phyloP scores from a whole-genome alignment of 2,113 vertebrate species.

The Mesitornis unicolor region DNA sequence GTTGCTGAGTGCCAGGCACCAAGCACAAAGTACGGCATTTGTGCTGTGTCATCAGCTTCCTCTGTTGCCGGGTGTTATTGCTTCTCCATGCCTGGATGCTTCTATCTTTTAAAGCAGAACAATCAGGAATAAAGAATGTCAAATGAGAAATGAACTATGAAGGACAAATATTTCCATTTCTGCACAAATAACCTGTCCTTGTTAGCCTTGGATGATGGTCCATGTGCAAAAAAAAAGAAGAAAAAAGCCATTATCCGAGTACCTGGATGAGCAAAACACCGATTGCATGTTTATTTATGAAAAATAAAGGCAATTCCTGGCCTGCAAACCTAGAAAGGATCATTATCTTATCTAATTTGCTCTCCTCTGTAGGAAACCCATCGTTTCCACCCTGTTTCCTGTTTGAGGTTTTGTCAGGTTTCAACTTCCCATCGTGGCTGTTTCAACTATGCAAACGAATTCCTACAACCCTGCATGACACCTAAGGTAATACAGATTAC shows the following conservation, averaged over 20 bases:
- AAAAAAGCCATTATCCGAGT: not conserved
- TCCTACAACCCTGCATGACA: not conserved
- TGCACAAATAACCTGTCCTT: constrained; percentile 31
- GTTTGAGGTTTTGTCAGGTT: constrained; percentile 38
- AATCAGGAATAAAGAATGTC: constrained; percentile 55
- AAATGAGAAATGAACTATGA: constrained; percentile 62
- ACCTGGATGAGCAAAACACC: not conserved
- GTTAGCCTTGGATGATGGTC: not conserved
- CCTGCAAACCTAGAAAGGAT: not conserved
- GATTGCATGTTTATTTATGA: constrained; percentile 24
- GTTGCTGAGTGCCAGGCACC: not conserved
- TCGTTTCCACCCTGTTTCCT: constrained; percentile 35
- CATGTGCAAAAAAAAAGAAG: not conserved
- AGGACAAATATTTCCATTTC: constrained; percentile 62
- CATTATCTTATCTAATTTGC: constrained; percentile 42
- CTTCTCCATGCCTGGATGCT: constrained; percentile 59
- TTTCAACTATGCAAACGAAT: not conserved
- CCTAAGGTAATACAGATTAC: not conserved
- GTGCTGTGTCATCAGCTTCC: constrained; percentile 58
- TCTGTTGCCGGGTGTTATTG: constrained; percentile 37
- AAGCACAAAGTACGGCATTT: not conserved
- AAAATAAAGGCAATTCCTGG: constrained; percentile 10
- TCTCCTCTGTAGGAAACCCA: constrained; percentile 12
- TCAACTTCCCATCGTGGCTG: not conserved
- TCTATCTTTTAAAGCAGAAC: constrained; percentile 55